phyloP scores from a whole-genome alignment of 2,797 vertebrate species.

The Xerus rutilus region DNA sequence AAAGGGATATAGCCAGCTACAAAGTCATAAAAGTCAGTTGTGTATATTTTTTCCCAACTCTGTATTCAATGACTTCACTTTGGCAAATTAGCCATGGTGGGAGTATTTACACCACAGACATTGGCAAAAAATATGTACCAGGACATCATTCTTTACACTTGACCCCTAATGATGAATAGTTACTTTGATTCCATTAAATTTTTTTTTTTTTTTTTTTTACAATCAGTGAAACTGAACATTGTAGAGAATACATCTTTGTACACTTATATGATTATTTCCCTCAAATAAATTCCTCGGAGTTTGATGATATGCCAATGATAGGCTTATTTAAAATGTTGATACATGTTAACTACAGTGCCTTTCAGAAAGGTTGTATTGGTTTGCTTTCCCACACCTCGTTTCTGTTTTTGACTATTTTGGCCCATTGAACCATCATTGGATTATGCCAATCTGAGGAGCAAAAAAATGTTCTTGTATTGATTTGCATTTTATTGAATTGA shows the following conservation, averaged over 20 bases:
- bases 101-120: background rate
- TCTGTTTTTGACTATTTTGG: background rate
- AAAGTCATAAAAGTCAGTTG: background rate
- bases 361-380: slow-evolving; percentile 30
- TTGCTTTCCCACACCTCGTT: background rate
- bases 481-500: slow-evolving; percentile 24
- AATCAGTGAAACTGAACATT: background rate
- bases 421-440: background rate
- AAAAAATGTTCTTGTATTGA: background rate
- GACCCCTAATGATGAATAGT: background rate
- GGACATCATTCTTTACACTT: background rate
- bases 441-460: background rate
- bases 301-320: background rate
- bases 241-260: background rate
- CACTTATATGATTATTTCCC: background rate
- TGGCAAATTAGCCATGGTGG: background rate
- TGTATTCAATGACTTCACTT: background rate
- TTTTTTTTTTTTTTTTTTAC: background rate
- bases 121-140: background rate
- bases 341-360: background rate
- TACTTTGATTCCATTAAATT: slow-evolving; percentile 9
- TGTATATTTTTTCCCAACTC: slow-evolving; percentile 26
- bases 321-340: slow-evolving; percentile 26
- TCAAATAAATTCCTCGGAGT: background rate
- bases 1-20: background rate